Conservation (phyloP, 2,113 vertebrate genomes). For the Cryptotis parvus region DNA sequence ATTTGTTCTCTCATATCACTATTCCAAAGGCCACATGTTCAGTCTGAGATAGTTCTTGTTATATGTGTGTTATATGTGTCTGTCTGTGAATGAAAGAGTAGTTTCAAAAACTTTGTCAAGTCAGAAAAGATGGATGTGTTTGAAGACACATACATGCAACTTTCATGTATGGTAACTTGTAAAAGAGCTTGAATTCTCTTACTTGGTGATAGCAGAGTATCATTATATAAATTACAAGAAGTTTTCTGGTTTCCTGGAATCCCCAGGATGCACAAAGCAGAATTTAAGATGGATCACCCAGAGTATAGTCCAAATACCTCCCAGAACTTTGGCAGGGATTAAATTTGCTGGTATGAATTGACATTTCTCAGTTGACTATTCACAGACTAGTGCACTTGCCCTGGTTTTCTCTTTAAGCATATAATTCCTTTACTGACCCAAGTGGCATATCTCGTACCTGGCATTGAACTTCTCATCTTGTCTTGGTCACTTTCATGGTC, state of each 20-base stretch:
- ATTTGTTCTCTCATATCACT: background rate
- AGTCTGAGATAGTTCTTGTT: background rate
- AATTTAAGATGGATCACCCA: background rate
- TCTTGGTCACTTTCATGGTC: constrained; percentile 29
- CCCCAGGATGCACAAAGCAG: background rate
- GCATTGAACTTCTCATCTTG: background rate
- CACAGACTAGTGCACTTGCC: background rate
- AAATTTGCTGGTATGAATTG: background rate
- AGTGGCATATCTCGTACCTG: background rate
- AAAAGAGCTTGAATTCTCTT: constrained; percentile 21
- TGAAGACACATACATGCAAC: background rate
- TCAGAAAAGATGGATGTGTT: background rate
- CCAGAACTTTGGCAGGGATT: background rate
- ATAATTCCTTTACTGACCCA: background rate
- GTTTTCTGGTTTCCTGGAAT: background rate
- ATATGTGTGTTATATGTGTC: background rate
- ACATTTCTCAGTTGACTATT: background rate
- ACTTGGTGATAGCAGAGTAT: background rate
- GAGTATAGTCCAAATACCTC: background rate
- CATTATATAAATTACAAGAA: background rate
- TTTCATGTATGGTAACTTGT: background rate
- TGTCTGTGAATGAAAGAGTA: background rate
- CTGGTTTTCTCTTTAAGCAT: background rate
- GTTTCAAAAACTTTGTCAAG: background rate
- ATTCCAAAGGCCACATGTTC: background rate